A percentile compares a stretch with the other conserved stretches of the same genome.
These are phyloP conservation scores for Temnothorax rugatulus DNA, from an alignment of 2,888 invertebrate species.

Conservation along the genomic window DNA sequence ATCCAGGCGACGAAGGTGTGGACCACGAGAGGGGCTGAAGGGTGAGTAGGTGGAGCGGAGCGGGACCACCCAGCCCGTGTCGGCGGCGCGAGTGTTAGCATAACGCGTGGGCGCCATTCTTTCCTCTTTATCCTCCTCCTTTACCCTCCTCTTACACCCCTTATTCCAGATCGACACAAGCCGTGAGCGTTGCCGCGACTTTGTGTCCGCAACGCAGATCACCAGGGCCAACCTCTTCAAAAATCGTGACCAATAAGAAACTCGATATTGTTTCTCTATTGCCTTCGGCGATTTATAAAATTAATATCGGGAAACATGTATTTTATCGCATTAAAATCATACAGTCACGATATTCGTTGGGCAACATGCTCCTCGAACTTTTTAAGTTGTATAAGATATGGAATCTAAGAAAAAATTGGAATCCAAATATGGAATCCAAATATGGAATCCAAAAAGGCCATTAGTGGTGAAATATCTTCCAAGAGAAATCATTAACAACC, in stretches of 20 bases:
- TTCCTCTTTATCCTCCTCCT: constrained; percentile 78
- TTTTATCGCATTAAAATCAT: constrained; percentile 21
- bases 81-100: constrained; percentile 84
- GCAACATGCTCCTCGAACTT: neutral
- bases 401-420: neutral
- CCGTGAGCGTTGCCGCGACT: constrained; percentile 67
- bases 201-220: constrained; percentile 59
- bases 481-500: constrained; percentile 81
- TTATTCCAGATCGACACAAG: constrained; percentile 70
- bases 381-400: neutral
- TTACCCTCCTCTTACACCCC: constrained; percentile 74
- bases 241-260: constrained; percentile 58
- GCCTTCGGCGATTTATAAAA: neutral
- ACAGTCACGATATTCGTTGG: constrained; percentile 37
- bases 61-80: constrained; percentile 86
- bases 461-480: constrained; percentile 72
- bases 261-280: neutral
- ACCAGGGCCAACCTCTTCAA: constrained; percentile 66
- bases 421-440: constrained; percentile 62
- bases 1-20: constrained; percentile 76
- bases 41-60: constrained; percentile 84
- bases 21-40: constrained; percentile 76
- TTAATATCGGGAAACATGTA: neutral
- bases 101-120: constrained; percentile 85
- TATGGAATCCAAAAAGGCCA: constrained; percentile 67